Evolutionary conservation across 2,113 vertebrate genomes (phyloP).

Genomic region (Chaetops frenatus): DNA sequence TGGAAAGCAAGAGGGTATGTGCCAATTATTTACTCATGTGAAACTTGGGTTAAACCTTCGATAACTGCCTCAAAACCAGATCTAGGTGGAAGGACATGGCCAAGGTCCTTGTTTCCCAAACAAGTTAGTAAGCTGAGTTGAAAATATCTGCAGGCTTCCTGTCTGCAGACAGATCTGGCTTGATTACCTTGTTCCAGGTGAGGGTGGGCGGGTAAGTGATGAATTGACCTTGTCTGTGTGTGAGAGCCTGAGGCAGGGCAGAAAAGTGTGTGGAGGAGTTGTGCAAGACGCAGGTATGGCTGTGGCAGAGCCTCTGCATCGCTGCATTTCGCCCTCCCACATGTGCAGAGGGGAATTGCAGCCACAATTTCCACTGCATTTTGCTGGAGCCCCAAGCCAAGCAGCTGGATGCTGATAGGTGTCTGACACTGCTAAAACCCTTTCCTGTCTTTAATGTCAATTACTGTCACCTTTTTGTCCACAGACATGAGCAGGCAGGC

Average conservation of each 20-base stretch:
- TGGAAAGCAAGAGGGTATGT: background rate
- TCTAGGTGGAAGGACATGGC: background rate
- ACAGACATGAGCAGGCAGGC: background rate
- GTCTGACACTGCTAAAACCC: background rate
- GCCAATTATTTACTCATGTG: background rate
- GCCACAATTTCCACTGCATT: background rate
- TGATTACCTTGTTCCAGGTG: background rate
- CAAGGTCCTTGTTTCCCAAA: constrained; percentile 22
- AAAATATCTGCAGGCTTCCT: background rate
- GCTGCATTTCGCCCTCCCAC: background rate
- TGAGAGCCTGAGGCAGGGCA: background rate
- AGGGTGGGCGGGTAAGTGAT: background rate
- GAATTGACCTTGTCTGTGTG: background rate
- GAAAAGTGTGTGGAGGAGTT: fast-evolving
- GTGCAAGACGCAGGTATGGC: background rate
- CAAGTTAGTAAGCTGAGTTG: background rate
- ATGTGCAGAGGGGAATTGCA: fast-evolving
- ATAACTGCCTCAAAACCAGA: background rate
- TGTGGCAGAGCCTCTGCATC: background rate
- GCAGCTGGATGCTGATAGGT: background rate
- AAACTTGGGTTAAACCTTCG: background rate
- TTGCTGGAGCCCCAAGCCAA: background rate
- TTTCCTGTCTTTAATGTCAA: background rate
- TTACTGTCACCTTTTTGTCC: background rate
- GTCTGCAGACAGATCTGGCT: background rate